These are phyloP conservation scores for Tamandua tetradactyla DNA, from an alignment of 2,797 vertebrate genomes.

Conservation along the genomic window DNA sequence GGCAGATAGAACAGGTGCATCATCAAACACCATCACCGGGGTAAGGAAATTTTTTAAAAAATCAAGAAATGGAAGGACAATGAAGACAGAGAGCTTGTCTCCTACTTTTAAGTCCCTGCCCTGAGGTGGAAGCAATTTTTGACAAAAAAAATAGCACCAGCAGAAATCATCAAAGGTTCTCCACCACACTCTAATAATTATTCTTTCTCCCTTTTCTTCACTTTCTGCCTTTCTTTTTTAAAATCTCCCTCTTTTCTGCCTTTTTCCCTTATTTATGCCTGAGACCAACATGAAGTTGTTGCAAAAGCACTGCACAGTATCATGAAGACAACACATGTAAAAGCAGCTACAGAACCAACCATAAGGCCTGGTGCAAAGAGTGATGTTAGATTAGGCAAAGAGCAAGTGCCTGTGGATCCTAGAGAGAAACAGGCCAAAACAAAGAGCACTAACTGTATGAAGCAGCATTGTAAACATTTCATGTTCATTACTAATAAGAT, in stretches of 20 bases:
- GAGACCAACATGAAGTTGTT: neutral
- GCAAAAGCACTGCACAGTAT: neutral
- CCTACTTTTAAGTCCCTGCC: neutral
- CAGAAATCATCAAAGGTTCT: neutral
- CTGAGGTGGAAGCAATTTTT: neutral
- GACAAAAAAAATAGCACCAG: neutral
- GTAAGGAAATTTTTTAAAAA: neutral
- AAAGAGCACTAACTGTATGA: neutral
- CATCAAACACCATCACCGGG: neutral
- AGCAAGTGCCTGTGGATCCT: neutral
- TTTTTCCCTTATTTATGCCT: neutral
- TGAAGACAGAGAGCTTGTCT: neutral
- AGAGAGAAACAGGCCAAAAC: neutral
- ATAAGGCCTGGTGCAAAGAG: too few relatives aligned
- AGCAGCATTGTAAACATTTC: neutral
- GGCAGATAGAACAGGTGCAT: neutral
- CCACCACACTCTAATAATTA: neutral
- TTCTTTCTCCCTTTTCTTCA: neutral
- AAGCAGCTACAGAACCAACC: neutral
- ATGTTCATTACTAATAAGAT: neutral
- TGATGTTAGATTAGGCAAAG: neutral
- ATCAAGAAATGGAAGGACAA: conserved; percentile 18
- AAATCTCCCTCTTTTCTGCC: neutral
- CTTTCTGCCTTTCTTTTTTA: neutral
- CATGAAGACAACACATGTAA: neutral